Evolutionary conservation across 1,140 invertebrate genomes (phyloP), one percentile per base, ranked within the genome.

Genomic region (Trichoplusia ni): DNA sequence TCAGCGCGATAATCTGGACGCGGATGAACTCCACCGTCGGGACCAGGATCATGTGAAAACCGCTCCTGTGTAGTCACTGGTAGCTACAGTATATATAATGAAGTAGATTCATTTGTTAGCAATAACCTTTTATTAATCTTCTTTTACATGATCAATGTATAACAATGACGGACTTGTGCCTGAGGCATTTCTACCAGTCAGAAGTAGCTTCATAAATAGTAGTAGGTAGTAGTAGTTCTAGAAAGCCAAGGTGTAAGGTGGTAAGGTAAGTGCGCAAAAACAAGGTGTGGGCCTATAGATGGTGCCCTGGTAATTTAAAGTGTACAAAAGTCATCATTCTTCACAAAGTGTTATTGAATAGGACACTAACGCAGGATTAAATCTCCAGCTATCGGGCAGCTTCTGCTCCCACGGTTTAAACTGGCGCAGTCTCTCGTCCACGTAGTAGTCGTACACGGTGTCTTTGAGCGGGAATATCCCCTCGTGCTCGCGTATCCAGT

Each of bases 401-500:
- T 94, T 94, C 64, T 95, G 94, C 71, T 96, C 94, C 96, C 96
- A 97, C 14, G 93, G 93, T 29, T 93, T 87, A 88, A 96, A 96
- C 53, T 90, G 89, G 38, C 93, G 92, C 37, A 93, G 92, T 58
- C 93, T 92, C 9, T 92, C 89, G 77, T 97, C 96, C 2, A 98
- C 94, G 82, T 92, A 96, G 89, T 98, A 97, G 82, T 97, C 96
- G 90, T 96, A 97, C 2, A 97, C 92, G 0, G 95, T 96, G 75
- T 97, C 96, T 72, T 95, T 95, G 18, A 96, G 92, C 0, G 96
- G 96, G 86, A 97, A 97, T 0, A 95, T 93, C 5, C 94, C 94
- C 80, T 97, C 96, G 77, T 95, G 93, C 89, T 97, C 95, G 58
- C 96, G 92, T 23, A 98, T 92, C 86, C 93, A 96, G 71, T 92